Evolutionary conservation across 2,888 invertebrate species (phyloP).

Genomic region (Abrostola tripartita): DNA sequence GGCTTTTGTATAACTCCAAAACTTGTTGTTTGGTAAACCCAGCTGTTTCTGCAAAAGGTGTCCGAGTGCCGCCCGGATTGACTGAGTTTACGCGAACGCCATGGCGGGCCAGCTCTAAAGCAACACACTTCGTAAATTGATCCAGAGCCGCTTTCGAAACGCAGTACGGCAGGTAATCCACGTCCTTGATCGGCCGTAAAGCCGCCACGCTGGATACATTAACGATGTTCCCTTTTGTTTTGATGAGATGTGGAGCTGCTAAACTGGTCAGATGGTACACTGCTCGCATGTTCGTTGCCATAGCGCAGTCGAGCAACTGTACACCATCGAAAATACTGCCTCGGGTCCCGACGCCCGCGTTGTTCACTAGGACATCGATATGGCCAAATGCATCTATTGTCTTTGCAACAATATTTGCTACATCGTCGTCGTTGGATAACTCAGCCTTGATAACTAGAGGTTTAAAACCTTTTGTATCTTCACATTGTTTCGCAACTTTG

Average conservation of each 20-base stretch:
- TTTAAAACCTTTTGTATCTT: conserved; percentile 73
- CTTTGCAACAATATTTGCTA: conserved; percentile 89
- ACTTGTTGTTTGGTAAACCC: conserved; percentile 90
- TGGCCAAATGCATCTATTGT: conserved; percentile 91
- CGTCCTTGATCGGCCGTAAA: conserved; percentile 84
- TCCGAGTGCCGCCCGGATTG: conserved; percentile 97
- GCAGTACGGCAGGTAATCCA: conserved; percentile 95
- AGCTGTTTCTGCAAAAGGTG: conserved; percentile 89
- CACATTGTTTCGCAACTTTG: conserved; percentile 89
- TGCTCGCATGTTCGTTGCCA: conserved; percentile 94
- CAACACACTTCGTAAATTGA: conserved; percentile 96
- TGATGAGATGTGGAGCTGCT: conserved; percentile 93
- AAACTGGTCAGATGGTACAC: conserved; percentile 93
- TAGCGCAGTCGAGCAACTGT: conserved; percentile 94
- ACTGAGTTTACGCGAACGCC: conserved; percentile 96
- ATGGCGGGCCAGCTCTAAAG: conserved; percentile 93
- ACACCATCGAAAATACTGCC: conserved; percentile 94
- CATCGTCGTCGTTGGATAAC: conserved; percentile 90
- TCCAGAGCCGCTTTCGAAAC: conserved; percentile 98
- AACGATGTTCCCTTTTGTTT: conserved; percentile 94
- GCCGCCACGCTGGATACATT: conserved; percentile 98
- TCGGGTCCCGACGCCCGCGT: conserved; percentile 93
- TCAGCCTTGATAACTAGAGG: conserved; percentile 90
- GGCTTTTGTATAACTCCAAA: conserved; percentile 91
- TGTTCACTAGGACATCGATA: conserved; percentile 94